Evolutionary conservation across 2,113 vertebrate species (phyloP).

Genomic region (Cebus imitator): DNA sequence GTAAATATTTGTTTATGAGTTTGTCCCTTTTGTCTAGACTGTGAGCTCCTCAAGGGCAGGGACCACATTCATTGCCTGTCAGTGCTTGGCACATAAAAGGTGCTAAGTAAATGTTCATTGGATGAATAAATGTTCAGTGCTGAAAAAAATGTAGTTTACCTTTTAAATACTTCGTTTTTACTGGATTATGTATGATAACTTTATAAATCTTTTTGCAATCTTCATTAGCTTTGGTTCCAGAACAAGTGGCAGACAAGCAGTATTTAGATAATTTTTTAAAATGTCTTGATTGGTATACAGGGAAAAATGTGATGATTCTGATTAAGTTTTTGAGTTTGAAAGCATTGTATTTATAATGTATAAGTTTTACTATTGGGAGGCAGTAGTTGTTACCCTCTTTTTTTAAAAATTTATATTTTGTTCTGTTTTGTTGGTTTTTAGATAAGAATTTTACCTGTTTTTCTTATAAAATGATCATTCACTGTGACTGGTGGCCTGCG

Average conservation of each 20-base stretch:
- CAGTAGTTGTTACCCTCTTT: slow-evolving; percentile 48
- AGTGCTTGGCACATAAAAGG: slow-evolving; percentile 43
- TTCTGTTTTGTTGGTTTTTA: slow-evolving; percentile 53
- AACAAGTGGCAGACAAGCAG: slow-evolving; percentile 28
- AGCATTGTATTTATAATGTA: slow-evolving; percentile 60
- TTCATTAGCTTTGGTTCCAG: slow-evolving; percentile 43
- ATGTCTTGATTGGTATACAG: slow-evolving; percentile 23
- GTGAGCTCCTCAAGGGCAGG: slow-evolving; percentile 80
- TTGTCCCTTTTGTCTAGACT: slow-evolving; percentile 73
- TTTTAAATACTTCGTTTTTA: slow-evolving; percentile 60
- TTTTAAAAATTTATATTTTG: slow-evolving; percentile 37
- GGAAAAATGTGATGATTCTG: slow-evolving; percentile 17
- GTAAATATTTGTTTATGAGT: slow-evolving; percentile 53
- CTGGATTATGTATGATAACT: slow-evolving; percentile 50
- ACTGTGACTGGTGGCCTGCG: background rate
- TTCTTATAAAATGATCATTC: slow-evolving; percentile 46
- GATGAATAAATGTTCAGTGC: slow-evolving; percentile 59
- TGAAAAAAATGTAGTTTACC: slow-evolving; percentile 37
- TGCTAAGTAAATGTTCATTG: slow-evolving; percentile 50
- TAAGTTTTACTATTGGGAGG: slow-evolving; percentile 38
- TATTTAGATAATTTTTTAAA: background rate
- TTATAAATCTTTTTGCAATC: background rate
- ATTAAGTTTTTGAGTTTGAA: slow-evolving; percentile 48
- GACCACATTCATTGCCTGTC: slow-evolving; percentile 59
- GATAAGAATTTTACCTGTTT: slow-evolving; percentile 14